Conservation (phyloP, 2,797 vertebrate genomes). For the Erethizon dorsatum region DNA sequence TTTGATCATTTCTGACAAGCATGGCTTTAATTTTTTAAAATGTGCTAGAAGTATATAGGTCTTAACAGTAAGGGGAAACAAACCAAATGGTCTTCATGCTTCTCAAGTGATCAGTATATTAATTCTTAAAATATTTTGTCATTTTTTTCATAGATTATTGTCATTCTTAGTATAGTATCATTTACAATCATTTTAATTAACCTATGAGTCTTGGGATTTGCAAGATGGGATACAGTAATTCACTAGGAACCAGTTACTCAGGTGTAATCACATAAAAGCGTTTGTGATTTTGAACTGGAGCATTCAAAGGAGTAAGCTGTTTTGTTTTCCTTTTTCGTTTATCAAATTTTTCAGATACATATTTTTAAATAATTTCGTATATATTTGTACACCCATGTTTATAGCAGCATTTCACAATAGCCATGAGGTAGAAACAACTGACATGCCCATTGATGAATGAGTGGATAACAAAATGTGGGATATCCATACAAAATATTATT, state of each 20-base stretch:
- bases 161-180: constrained; percentile 49
- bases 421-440: not conserved
- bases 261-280: constrained; percentile 82
- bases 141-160: constrained; percentile 5
- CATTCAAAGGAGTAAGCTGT: constrained; percentile 64
- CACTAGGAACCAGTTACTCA: constrained; percentile 85
- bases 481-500: not conserved
- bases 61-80: not conserved
- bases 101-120: not conserved
- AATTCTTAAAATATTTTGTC: constrained; percentile 28
- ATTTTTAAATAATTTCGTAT: constrained; percentile 19
- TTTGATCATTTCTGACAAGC: constrained; percentile 54
- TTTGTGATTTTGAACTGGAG: constrained; percentile 82
- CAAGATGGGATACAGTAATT: constrained; percentile 84
- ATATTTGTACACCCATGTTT: not conserved
- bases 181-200: constrained; percentile 84
- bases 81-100: constrained; percentile 29
- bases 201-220: constrained; percentile 86
- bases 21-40: constrained; percentile 46
- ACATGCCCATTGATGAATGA: not conserved
- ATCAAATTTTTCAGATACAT: not conserved
- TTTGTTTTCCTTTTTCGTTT: constrained; percentile 75
- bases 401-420: not conserved
- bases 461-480: not conserved
- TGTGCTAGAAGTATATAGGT: not conserved